Percentiles rank a stretch among this genome's conserved stretches.
Evolutionary conservation across 2,888 invertebrate genomes (phyloP).

Genomic region (Drosophila koepferae): DNA sequence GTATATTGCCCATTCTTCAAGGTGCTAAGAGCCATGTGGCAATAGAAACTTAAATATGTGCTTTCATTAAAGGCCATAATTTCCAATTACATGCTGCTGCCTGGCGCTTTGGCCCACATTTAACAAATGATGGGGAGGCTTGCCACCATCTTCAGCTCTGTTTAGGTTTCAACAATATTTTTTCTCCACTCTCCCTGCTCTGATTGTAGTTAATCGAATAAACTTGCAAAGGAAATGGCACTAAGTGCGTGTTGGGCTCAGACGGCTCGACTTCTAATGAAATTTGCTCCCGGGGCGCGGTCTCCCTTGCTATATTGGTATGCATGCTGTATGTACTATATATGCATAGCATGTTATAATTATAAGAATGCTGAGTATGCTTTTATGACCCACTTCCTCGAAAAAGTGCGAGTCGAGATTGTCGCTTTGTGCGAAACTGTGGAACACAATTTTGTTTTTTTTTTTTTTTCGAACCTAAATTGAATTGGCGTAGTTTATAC

Average conservation of each 20-base stretch:
- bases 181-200: slow-evolving; percentile 18
- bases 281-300: slow-evolving; percentile 64
- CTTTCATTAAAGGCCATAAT: slow-evolving; percentile 55
- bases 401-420: slow-evolving; percentile 25
- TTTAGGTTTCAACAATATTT: slow-evolving; percentile 9
- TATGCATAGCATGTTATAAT: slow-evolving; percentile 74
- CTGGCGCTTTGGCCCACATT: slow-evolving; percentile 13
- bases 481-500: slow-evolving; percentile 10
- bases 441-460: background rate
- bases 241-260: slow-evolving; percentile 71
- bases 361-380: slow-evolving; percentile 76
- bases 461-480: slow-evolving; percentile 1
- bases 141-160: slow-evolving; percentile 14
- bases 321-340: slow-evolving; percentile 70
- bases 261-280: slow-evolving; percentile 68
- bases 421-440: slow-evolving; percentile 4
- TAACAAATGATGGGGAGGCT: slow-evolving; percentile 29
- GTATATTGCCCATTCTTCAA: background rate
- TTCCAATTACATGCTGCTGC: slow-evolving; percentile 61
- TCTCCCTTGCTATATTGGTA: slow-evolving; percentile 61
- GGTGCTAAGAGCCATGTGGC: slow-evolving; percentile 7
- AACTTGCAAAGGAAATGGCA: slow-evolving; percentile 74
- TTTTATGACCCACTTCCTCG: slow-evolving; percentile 31
- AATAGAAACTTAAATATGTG: slow-evolving; percentile 16
- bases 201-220: slow-evolving; percentile 78